These are phyloP conservation scores for Drosophila lacertosa DNA, from an alignment of 1,140 invertebrate genomes.

Conservation along the genomic window DNA sequence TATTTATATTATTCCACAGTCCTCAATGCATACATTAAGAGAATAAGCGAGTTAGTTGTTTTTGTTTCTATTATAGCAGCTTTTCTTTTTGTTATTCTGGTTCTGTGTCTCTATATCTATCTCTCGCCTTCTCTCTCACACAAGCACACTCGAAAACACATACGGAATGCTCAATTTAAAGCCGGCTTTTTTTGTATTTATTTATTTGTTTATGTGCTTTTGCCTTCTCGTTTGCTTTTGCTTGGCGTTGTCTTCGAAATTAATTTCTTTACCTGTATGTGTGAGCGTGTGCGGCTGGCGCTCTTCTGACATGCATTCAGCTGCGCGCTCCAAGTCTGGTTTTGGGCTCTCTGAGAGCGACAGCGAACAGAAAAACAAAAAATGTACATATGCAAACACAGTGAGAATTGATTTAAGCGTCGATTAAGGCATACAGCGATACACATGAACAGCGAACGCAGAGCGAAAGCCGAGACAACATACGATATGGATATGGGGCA, in stretches of 20 bases:
- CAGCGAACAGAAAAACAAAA: slow-evolving; percentile 31
- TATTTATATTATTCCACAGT: slow-evolving; percentile 6
- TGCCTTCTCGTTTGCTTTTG: slow-evolving; percentile 28
- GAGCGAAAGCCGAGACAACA: slow-evolving; percentile 53
- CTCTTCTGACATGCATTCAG: slow-evolving; percentile 15
- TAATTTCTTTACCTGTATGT: slow-evolving; percentile 48
- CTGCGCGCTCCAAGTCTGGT: slow-evolving; percentile 62
- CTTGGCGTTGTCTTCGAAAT: slow-evolving; percentile 42
- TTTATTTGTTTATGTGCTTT: slow-evolving; percentile 73
- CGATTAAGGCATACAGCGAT: slow-evolving; percentile 67
- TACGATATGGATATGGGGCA: slow-evolving; percentile 62
- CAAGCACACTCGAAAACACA: slow-evolving; percentile 19
- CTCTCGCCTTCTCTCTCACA: slow-evolving; percentile 24
- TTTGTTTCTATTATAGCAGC: slow-evolving; percentile 21
- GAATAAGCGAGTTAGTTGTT: slow-evolving; percentile 21
- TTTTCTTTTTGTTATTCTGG: slow-evolving; percentile 39
- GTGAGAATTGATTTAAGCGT: slow-evolving; percentile 75
- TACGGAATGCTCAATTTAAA: slow-evolving; percentile 60
- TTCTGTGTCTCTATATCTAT: slow-evolving; percentile 48
- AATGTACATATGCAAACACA: slow-evolving; percentile 71
- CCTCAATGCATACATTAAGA: slow-evolving; percentile 21
- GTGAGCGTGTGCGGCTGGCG: slow-evolving; percentile 7
- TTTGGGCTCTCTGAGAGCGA: slow-evolving; percentile 39
- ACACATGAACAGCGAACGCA: slow-evolving; percentile 22
- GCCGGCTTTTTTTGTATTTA: slow-evolving; percentile 77